Conservation (phyloP, 2,113 vertebrate species). For the Perca fluviatilis region DNA sequence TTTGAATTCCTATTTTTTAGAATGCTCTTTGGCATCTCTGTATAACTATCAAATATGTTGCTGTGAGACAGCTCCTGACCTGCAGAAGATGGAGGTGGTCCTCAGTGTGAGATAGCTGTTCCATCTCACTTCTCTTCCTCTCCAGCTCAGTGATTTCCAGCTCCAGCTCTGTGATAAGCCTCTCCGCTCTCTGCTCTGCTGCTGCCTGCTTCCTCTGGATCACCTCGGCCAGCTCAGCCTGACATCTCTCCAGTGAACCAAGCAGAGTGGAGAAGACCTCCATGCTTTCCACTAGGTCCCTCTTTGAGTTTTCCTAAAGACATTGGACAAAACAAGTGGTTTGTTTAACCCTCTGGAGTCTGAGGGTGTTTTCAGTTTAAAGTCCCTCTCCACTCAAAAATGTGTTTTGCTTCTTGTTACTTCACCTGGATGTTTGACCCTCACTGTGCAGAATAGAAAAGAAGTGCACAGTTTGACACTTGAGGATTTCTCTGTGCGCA, state of each 20-base stretch:
- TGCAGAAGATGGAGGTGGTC: constrained; percentile 83
- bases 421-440: background rate
- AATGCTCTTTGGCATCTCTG: background rate
- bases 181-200: constrained; percentile 70
- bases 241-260: constrained; percentile 67
- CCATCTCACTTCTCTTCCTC: constrained; percentile 74
- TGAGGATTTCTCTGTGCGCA: background rate
- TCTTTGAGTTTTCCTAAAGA: constrained; percentile 74
- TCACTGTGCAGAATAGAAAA: background rate
- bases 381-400: background rate
- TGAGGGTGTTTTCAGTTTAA: background rate
- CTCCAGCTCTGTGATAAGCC: constrained; percentile 75
- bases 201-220: constrained; percentile 76
- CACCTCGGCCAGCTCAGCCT: constrained; percentile 66
- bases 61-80: constrained; percentile 60
- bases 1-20: background rate
- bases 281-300: constrained; percentile 72
- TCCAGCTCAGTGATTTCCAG: constrained; percentile 77
- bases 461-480: background rate
- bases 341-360: too few species aligned
- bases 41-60: background rate
- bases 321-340: background rate
- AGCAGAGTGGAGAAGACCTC: constrained; percentile 76
- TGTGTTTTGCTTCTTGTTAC: background rate
- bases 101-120: constrained; percentile 75